These are phyloP conservation scores for Babyrousa celebensis DNA, from an alignment of 2,797 vertebrate genomes.

Conservation along the genomic window DNA sequence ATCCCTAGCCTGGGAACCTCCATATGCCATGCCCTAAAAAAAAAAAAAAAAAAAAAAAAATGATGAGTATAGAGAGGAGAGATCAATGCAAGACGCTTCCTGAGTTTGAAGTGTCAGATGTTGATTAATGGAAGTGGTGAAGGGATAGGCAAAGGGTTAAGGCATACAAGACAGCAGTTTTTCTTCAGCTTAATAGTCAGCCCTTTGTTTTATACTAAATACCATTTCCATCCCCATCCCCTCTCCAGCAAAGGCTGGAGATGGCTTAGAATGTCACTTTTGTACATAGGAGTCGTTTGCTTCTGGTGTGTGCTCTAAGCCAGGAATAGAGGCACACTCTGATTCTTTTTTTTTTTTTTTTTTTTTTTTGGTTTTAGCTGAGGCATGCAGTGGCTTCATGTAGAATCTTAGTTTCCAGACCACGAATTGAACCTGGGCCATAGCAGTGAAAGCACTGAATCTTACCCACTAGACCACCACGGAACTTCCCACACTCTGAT, in stretches of 20 bases:
- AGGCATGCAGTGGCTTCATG: too few relatives aligned
- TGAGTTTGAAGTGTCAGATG: constrained; percentile 26
- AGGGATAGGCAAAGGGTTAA: constrained; percentile 13
- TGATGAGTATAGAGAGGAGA: background rate
- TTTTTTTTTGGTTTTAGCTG: too few relatives aligned
- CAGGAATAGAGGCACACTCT: constrained; percentile 51
- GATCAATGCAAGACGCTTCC: constrained; percentile 41
- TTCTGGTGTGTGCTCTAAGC: constrained; percentile 39
- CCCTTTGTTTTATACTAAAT: constrained; percentile 71
- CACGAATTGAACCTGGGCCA: too few relatives aligned
- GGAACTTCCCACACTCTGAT: background rate
- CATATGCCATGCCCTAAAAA: too few relatives aligned
- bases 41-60: background rate
- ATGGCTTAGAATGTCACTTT: constrained; percentile 75
- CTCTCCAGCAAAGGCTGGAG: constrained; percentile 46
- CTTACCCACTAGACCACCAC: too few relatives aligned
- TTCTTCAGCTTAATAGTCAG: constrained; percentile 49
- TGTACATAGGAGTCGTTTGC: constrained; percentile 33
- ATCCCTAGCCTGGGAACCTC: too few relatives aligned
- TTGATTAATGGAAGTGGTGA: constrained; percentile 48
- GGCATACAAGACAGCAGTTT: constrained; percentile 48
- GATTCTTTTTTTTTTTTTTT: background rate
- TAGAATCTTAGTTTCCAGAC: too few relatives aligned
- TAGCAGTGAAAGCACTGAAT: too few relatives aligned
- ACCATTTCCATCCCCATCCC: background rate